Conservation (phyloP, 2,113 vertebrate genomes). For the Nothoprocta perdicaria region DNA sequence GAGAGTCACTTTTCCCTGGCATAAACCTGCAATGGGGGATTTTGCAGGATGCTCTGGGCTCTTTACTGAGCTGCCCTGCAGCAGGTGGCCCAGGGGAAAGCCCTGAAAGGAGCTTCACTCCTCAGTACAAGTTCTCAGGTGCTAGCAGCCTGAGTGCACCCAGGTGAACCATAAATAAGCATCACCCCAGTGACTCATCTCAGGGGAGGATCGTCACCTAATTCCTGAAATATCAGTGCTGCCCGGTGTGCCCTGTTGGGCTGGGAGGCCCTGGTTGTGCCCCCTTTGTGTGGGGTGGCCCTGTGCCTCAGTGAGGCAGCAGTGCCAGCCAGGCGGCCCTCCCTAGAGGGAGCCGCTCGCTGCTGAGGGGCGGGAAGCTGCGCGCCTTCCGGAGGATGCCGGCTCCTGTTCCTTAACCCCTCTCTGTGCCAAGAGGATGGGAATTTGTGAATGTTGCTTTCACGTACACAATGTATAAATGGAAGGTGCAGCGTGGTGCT, state of each 20-base stretch:
- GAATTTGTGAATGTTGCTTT: not conserved
- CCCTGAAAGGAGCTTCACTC: fast-evolving
- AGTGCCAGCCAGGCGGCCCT: too few species aligned
- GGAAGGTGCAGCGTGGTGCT: too few species aligned
- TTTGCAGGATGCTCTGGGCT: too few species aligned
- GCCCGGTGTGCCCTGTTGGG: fast-evolving
- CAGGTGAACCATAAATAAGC: not conserved
- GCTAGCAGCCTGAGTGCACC: fast-evolving
- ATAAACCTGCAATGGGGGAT: too few species aligned
- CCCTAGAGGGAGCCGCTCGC: not conserved
- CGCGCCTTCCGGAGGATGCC: too few species aligned
- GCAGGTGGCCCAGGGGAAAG: not conserved
- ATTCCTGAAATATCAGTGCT: fast-evolving
- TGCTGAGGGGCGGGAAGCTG: too few species aligned
- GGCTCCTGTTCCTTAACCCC: not conserved
- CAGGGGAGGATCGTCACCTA: not conserved
- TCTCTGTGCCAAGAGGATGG: not conserved
- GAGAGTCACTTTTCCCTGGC: too few species aligned
- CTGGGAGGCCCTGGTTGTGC: fast-evolving
- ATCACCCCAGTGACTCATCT: fast-evolving
- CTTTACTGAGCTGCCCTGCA: not conserved
- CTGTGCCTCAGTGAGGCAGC: too few species aligned
- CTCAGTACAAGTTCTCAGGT: fast-evolving
- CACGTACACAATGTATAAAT: too few species aligned
- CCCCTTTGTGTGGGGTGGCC: not conserved